These are phyloP conservation scores for Nettapus auritus DNA, from an alignment of 2,113 vertebrate genomes.

Conservation along the genomic window DNA sequence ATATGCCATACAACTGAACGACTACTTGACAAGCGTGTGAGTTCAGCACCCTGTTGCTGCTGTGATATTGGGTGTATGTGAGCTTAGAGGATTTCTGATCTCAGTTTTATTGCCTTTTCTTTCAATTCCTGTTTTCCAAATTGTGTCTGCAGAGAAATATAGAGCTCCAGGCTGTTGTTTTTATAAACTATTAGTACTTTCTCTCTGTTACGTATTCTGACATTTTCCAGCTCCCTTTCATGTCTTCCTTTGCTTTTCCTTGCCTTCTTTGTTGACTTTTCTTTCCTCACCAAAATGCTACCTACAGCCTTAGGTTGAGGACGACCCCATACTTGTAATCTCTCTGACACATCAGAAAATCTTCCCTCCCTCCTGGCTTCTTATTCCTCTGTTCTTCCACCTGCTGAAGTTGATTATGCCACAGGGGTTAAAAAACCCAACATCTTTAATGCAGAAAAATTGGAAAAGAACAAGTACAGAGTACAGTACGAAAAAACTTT, in stretches of 20 bases:
- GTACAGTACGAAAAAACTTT: neutral
- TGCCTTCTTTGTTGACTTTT: neutral
- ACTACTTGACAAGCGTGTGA: neutral
- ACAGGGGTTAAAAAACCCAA: neutral
- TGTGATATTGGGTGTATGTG: neutral
- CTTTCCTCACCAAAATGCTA: slow-evolving; percentile 6
- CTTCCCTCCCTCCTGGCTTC: neutral
- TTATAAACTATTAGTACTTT: slow-evolving; percentile 17
- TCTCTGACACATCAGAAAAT: neutral
- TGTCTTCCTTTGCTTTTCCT: neutral
- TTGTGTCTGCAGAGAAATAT: neutral
- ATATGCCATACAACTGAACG: accelerated
- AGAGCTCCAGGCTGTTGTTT: slow-evolving; percentile 29
- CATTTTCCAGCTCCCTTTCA: slow-evolving; percentile 2
- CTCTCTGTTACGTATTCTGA: neutral
- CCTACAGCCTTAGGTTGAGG: neutral
- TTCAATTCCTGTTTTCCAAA: neutral
- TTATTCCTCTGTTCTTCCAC: neutral
- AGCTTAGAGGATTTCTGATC: neutral
- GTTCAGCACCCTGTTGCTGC: neutral
- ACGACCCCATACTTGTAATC: neutral
- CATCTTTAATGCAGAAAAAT: neutral
- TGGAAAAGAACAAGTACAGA: neutral
- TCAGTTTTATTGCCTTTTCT: neutral
- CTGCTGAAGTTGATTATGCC: neutral